phyloP scores from a whole-genome alignment of 2,888 invertebrate species.

The Xanthia icteritia region DNA sequence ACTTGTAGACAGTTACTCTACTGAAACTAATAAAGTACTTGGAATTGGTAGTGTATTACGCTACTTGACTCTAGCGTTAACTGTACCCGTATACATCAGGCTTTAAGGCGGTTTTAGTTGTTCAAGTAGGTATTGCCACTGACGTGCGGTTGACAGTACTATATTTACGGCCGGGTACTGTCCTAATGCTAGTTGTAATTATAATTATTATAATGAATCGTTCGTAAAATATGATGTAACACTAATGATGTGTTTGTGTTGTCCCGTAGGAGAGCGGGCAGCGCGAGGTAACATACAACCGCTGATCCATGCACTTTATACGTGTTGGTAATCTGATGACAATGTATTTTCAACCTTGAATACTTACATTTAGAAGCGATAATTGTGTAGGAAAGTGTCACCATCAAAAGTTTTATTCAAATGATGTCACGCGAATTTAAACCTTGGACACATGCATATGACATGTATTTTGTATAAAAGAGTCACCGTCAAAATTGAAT shows the following conservation, averaged over 20 bases:
- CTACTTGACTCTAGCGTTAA: no score
- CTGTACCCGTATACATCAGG: no score
- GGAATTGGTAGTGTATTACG: no score
- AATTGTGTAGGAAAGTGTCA: not conserved
- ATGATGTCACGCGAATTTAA: not conserved
- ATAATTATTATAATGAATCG: constrained; percentile 27
- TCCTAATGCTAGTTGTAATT: constrained; percentile 15
- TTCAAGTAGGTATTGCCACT: not conserved
- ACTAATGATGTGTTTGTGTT: constrained; percentile 87
- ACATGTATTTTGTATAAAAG: not conserved
- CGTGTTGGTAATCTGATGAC: constrained; percentile 77
- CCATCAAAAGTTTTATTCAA: not conserved
- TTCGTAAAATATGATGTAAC: constrained; percentile 50
- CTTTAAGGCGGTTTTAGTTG: not conserved
- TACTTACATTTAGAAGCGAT: fast-evolving
- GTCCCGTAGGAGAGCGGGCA: constrained; percentile 93
- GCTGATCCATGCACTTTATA: constrained; percentile 86
- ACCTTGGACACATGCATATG: not conserved
- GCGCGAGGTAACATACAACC: constrained; percentile 91
- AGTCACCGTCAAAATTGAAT: constrained; percentile 22
- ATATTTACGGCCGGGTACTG: constrained; percentile 1
- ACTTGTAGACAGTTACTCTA: no score
- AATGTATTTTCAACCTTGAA: constrained; percentile 65
- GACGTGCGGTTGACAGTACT: not conserved
- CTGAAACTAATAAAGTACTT: no score